A percentile compares a stretch with the other conserved stretches of the same genome.
Evolutionary conservation across 2,113 vertebrate genomes (phyloP).

Genomic region (Microtus pennsylvanicus): DNA sequence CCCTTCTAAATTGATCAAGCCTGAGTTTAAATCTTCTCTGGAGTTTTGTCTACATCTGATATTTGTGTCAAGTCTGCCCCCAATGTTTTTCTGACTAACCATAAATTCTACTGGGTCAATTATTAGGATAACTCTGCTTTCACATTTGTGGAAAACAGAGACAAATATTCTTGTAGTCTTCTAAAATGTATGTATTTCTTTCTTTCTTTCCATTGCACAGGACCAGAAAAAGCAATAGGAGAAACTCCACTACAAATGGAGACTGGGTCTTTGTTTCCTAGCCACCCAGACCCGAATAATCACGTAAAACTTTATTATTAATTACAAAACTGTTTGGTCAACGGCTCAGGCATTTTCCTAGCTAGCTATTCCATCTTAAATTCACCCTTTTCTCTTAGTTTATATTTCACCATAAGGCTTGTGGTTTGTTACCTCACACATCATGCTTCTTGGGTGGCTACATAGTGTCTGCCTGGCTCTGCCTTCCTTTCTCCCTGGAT

Average conservation of each 20-base stretch:
- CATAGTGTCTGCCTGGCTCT: too few relatives aligned
- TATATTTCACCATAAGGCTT: too few relatives aligned
- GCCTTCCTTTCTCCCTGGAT: too few relatives aligned
- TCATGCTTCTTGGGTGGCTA: too few relatives aligned
- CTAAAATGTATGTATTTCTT: not conserved
- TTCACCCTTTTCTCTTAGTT: too few relatives aligned
- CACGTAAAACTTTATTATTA: too few relatives aligned
- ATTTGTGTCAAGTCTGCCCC: not conserved
- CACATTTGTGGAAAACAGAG: not conserved
- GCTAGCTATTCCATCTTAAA: too few relatives aligned
- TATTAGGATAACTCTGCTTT: not conserved
- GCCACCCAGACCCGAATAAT: too few relatives aligned
- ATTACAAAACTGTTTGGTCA: too few relatives aligned
- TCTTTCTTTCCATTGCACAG: not conserved
- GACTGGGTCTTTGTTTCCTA: too few relatives aligned
- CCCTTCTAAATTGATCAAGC: conserved; percentile 2
- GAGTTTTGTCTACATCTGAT: not conserved
- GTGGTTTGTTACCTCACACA: too few relatives aligned
- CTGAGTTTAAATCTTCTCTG: not conserved
- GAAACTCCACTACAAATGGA: not conserved
- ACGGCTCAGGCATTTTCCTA: too few relatives aligned
- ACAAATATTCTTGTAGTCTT: not conserved
- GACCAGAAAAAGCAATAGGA: conserved; percentile 44
- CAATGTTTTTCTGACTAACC: not conserved
- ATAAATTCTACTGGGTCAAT: not conserved